A percentile compares a stretch with the other conserved stretches of the same genome.
These are phyloP conservation scores for Percina caprodes DNA, from an alignment of 2,113 vertebrate genomes.

Conservation along the genomic window DNA sequence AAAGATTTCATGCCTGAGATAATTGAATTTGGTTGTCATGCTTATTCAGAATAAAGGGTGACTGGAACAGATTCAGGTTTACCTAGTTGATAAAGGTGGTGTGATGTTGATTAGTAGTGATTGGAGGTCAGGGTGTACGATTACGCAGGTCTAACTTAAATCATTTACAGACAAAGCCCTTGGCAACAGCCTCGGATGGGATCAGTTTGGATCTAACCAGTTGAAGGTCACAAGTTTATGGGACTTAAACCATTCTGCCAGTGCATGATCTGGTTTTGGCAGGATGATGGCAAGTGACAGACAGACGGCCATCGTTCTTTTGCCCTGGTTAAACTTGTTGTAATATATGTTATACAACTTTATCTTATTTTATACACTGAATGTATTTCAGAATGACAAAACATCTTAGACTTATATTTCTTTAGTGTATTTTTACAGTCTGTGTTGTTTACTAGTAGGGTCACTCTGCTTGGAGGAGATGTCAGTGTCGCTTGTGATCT, in stretches of 20 bases:
- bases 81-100: neutral
- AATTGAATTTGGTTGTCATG: neutral
- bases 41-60: neutral
- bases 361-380: neutral
- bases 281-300: neutral
- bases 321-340: neutral
- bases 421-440: neutral
- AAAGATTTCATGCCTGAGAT: neutral
- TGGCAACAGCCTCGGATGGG: constrained; percentile 55
- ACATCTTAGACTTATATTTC: neutral
- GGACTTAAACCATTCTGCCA: neutral
- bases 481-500: neutral
- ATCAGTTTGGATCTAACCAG: constrained; percentile 23
- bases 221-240: constrained; percentile 40
- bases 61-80: neutral
- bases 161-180: constrained; percentile 56
- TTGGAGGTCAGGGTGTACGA: constrained; percentile 27
- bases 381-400: neutral
- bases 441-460: neutral
- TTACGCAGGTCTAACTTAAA: constrained; percentile 55
- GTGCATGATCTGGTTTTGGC: neutral
- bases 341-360: neutral
- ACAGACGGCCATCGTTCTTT: neutral
- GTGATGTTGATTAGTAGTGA: constrained; percentile 39
- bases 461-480: neutral